Evolutionary conservation across 2,113 vertebrate species (phyloP), one percentile per base, ranked within the genome.

Genomic region (Corythoichthys intestinalis): DNA sequence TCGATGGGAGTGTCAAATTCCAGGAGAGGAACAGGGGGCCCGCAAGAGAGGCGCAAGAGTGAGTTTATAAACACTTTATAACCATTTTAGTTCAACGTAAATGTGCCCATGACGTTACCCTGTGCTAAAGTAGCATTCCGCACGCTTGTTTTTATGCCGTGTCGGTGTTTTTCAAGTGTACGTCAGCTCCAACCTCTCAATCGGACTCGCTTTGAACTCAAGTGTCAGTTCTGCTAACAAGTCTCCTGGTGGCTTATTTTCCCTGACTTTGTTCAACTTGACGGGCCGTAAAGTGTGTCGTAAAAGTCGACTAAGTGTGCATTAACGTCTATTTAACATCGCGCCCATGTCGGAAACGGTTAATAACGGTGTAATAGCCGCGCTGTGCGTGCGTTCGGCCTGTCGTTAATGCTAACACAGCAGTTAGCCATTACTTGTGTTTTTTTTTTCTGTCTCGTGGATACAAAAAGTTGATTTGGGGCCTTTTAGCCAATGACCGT

Each of bases 1-100:
- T 80, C 81, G 79, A 90, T 91, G 90, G 90, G 92, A 82, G 92
- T 92, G 91, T 92, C 89, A 87, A 91, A 93, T 93, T 93, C 92
- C 92, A 92, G 85, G 88, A 88, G 86, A 85, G 84, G 82, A 86
- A 83, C 87, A 84, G 84, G 79, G 84, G 87, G 83, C 72, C 74
- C 73, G 83, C 81, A 79, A 87, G 87, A 90, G 91, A 87, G 90
- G 89, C 86, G 85, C 90, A 79, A 90, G 87, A 92, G 92, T 93
- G 88, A 92, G 92, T 93, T 92, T 92, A 90, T 93, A 92, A 93
- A 93, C 90, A 92, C 79, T 92, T 87, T 85, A 85, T 78, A 84
- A 83, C 75, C 76, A 70, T 85, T 79, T 84, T 62, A 88, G 71
- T 57, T 49, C 38, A n/a, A 20, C 66, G 48, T 57, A 64, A 39